Evolutionary conservation across 1,140 invertebrate species (phyloP).

Genomic region (Drosophila saltans): DNA sequence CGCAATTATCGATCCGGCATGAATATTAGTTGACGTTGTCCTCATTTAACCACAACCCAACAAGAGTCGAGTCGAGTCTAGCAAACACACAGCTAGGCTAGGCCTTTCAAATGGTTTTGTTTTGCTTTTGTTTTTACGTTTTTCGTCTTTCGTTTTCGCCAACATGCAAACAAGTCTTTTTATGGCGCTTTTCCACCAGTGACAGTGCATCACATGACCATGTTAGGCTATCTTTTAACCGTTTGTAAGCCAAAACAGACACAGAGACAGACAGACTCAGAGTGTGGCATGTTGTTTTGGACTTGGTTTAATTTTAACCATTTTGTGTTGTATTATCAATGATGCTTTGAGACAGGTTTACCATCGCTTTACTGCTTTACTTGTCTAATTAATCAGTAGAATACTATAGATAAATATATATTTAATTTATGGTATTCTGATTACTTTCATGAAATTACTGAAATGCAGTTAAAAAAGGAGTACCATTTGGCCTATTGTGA

Average conservation of each 20-base stretch:
- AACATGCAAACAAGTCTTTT: constrained; percentile 77
- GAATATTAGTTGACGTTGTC: constrained; percentile 71
- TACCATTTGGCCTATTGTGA: constrained; percentile 37
- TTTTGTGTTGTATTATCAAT: constrained; percentile 52
- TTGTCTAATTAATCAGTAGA: constrained; percentile 6
- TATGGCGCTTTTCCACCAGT: constrained; percentile 75
- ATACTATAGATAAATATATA: background rate
- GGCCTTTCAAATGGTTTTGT: constrained; percentile 51
- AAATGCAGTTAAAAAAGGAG: background rate
- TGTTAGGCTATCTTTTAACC: constrained; percentile 78
- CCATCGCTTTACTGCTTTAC: background rate
- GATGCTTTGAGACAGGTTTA: constrained; percentile 21
- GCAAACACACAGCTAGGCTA: constrained; percentile 5
- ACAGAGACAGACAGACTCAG: constrained; percentile 12
- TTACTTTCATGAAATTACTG: background rate
- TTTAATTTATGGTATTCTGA: constrained; percentile 1
- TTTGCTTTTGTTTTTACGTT: constrained; percentile 13
- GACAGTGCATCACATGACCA: constrained; percentile 79
- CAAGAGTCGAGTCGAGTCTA: background rate
- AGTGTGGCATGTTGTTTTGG: constrained; percentile 24
- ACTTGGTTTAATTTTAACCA: constrained; percentile 27
- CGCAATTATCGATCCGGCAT: constrained; percentile 76
- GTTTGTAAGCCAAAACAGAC: constrained; percentile 61
- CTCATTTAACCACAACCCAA: constrained; percentile 63
- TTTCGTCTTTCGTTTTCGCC: constrained; percentile 41